These are phyloP conservation scores for Diplosoma virens DNA, from an alignment of 23 tunicate species.

Conservation along the genomic window DNA sequence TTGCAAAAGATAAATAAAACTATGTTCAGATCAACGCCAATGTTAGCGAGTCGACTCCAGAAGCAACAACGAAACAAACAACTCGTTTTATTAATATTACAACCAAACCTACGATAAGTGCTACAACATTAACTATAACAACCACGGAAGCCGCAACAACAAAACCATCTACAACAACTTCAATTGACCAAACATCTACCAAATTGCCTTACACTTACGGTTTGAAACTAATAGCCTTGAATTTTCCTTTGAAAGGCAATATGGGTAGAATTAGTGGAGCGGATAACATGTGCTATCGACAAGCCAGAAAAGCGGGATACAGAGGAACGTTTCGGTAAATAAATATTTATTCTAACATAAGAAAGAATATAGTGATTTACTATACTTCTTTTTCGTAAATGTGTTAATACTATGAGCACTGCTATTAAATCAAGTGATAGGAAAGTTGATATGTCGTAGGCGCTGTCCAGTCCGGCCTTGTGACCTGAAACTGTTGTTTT, in stretches of 20 bases:
- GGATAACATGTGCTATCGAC: slow-evolving; percentile 56
- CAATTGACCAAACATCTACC: neutral
- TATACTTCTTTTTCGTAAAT: no score
- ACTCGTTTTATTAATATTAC: slow-evolving; percentile 29
- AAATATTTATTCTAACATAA: no score
- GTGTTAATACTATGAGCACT: no score
- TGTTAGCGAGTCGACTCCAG: neutral
- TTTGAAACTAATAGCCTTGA: slow-evolving; percentile 79
- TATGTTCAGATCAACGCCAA: no score
- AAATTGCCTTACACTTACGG: neutral
- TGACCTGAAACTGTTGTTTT: no score
- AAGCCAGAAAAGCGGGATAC: slow-evolving; percentile 65
- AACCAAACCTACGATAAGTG: slow-evolving; percentile 38
- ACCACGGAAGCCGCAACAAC: slow-evolving; percentile 64
- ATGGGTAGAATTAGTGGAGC: slow-evolving; percentile 75
- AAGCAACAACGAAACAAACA: slow-evolving; percentile 16
- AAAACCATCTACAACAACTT: slow-evolving; percentile 1
- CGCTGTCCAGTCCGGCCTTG: no score
- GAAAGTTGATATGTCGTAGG: no score
- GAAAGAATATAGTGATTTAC: no score
- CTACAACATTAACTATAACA: slow-evolving; percentile 26
- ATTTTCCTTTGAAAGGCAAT: slow-evolving; percentile 73
- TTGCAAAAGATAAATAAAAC: no score
- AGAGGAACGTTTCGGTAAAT: slow-evolving; percentile 92
- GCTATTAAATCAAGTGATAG: no score